phyloP scores from a whole-genome alignment of 92 coral and sea anemone species.

The Umimayanthus chanpuru region DNA sequence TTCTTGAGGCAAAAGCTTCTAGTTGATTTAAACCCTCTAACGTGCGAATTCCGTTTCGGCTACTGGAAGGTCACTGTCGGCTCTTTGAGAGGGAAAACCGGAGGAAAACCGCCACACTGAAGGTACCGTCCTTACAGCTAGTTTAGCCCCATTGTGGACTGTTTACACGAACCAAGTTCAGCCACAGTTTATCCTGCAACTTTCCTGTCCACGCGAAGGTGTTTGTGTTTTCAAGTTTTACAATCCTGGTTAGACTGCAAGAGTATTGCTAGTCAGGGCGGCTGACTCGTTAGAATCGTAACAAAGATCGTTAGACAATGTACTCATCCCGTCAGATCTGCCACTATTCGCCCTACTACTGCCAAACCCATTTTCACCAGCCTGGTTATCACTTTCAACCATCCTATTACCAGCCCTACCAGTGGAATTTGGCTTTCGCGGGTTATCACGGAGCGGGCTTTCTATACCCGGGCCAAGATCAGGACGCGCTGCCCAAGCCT shows the following conservation, averaged over 20 bases:
- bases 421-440: conserved; percentile 15
- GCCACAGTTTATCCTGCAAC: not conserved
- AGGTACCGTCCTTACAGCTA: not conserved
- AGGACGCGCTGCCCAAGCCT: conserved; percentile 91
- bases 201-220: not conserved
- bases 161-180: not conserved
- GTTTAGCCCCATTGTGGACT: not conserved
- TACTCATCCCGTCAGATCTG: conserved; percentile 29
- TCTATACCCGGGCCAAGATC: conserved; percentile 9
- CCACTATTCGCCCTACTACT: conserved; percentile 4
- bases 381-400: conserved; percentile 23
- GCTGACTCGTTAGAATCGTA: not conserved
- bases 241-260: not conserved
- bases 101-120: not conserved
- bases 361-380: not conserved
- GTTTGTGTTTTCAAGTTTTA: not conserved
- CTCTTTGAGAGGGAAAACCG: not conserved
- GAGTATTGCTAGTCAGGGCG: not conserved
- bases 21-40: conserved; percentile 18
- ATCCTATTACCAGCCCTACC: conserved; percentile 1
- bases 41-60: conserved; percentile 26
- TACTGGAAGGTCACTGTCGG: not conserved
- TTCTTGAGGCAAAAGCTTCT: conserved; percentile 22
- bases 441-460: conserved; percentile 28
- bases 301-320: conserved; percentile 4